Conservation (phyloP, 2,113 vertebrate species). For the Ramphastos sulfuratus region DNA sequence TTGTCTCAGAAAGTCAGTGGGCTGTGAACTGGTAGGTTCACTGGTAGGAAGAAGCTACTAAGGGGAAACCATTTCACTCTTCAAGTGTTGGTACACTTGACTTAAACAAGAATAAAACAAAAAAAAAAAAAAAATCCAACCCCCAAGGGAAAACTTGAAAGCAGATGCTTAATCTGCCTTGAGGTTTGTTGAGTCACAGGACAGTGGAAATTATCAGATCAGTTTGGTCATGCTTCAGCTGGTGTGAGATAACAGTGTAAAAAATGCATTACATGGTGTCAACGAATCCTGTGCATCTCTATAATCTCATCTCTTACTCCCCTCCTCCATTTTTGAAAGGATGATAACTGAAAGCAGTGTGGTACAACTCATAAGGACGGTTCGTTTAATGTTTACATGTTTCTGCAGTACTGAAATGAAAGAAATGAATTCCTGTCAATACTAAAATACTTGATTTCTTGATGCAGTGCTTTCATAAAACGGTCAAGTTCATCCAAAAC, state of each 20-base stretch:
- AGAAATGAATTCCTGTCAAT: background rate
- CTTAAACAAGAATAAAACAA: background rate
- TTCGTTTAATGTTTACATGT: background rate
- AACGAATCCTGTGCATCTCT: background rate
- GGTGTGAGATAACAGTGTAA: background rate
- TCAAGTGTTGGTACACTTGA: background rate
- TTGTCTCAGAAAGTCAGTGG: background rate
- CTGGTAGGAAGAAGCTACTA: background rate
- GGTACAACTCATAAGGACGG: background rate
- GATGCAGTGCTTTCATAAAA: background rate
- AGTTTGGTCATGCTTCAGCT: background rate
- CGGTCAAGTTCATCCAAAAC: background rate
- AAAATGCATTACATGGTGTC: background rate
- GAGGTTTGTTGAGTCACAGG: slow-evolving; percentile 1
- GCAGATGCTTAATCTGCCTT: background rate
- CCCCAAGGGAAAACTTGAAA: background rate
- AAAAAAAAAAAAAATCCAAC: background rate
- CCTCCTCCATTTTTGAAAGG: background rate
- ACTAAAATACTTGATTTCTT: background rate
- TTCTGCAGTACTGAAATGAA: background rate
- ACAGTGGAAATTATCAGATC: background rate
- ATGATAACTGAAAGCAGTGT: background rate
- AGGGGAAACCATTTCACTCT: background rate
- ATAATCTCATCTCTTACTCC: background rate
- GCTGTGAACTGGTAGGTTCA: background rate